phyloP scores from a whole-genome alignment of 2,113 vertebrate species.

The Paradoxurus hermaphroditus region DNA sequence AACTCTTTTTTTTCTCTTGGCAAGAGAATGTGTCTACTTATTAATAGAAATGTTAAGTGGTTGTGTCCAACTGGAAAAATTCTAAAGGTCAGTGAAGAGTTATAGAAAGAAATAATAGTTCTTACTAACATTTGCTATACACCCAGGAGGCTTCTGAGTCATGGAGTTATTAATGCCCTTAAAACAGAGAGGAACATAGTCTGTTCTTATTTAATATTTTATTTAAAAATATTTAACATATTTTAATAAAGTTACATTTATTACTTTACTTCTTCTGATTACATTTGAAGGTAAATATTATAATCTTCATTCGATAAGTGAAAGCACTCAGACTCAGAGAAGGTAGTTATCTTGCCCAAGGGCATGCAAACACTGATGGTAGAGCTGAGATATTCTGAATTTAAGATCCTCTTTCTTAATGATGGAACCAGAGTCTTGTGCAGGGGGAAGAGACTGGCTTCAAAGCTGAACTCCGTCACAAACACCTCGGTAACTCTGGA shows the following conservation, averaged over 20 bases:
- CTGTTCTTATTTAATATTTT: neutral
- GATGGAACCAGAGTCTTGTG: neutral
- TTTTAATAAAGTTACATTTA: neutral
- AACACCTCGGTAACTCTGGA: neutral
- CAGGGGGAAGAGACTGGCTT: neutral
- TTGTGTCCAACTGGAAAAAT: neutral
- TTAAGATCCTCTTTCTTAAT: neutral
- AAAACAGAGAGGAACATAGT: neutral
- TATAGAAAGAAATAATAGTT: neutral
- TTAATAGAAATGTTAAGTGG: neutral
- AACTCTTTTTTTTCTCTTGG: neutral
- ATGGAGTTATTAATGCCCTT: neutral
- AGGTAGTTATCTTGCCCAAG: neutral
- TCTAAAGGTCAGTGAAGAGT: neutral
- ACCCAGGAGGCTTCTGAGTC: neutral
- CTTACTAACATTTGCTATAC: neutral
- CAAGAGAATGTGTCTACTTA: conserved; percentile 23
- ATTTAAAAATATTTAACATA: neutral
- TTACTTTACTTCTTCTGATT: neutral
- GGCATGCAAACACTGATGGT: neutral
- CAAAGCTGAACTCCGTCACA: neutral
- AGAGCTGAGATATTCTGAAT: neutral
- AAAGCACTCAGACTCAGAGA: neutral
- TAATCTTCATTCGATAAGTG: neutral
- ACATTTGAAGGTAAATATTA: neutral